These are phyloP conservation scores for Bostrychus sinensis DNA, from an alignment of 2,113 vertebrate genomes.

Conservation along the genomic window DNA sequence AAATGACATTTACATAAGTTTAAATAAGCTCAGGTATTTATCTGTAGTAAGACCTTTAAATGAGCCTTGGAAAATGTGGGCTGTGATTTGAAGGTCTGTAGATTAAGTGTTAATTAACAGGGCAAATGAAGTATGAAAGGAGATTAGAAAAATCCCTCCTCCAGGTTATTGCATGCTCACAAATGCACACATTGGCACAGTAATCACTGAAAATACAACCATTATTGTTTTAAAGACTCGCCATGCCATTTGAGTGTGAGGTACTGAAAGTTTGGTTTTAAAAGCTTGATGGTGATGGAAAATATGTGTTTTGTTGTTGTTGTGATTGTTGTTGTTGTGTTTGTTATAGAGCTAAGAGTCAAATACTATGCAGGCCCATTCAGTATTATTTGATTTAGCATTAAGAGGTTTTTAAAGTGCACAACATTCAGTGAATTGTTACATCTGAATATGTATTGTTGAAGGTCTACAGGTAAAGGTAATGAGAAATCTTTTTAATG, in stretches of 20 bases:
- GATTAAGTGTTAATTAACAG: constrained; percentile 50
- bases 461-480: background rate
- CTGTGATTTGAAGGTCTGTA: constrained; percentile 18
- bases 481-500: background rate
- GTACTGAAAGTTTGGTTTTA: background rate
- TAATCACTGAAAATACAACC: constrained; percentile 7
- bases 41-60: constrained; percentile 10
- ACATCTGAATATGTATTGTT: background rate
- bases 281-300: too few species aligned
- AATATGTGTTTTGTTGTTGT: too few species aligned
- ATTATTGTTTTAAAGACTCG: too few species aligned
- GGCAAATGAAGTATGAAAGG: constrained; percentile 36
- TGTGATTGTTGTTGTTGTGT: too few species aligned
- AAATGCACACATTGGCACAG: background rate
- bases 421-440: background rate
- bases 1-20: too few species aligned
- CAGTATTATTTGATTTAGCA: background rate
- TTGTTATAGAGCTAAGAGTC: too few species aligned
- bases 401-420: background rate
- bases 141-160: constrained; percentile 33
- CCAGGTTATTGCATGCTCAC: constrained; percentile 8
- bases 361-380: too few species aligned
- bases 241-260: background rate
- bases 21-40: background rate
- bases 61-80: constrained; percentile 7